These are phyloP conservation scores for Hymenopus coronatus DNA, from an alignment of 2,888 invertebrate species.

Conservation along the genomic window DNA sequence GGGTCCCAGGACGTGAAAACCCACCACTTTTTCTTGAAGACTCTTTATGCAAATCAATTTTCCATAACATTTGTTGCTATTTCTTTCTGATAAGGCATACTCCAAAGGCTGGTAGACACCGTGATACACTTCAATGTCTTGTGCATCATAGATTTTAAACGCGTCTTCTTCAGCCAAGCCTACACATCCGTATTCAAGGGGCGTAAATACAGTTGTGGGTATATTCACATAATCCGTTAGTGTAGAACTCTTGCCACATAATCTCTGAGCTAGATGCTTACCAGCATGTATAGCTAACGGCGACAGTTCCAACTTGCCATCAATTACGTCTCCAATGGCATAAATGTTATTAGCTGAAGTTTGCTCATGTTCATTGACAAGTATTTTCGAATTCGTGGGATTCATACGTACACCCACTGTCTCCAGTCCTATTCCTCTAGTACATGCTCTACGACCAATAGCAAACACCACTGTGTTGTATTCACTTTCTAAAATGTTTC, in stretches of 20 bases:
- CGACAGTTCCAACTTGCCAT: slow-evolving; percentile 56
- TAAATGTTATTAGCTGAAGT: slow-evolving; percentile 53
- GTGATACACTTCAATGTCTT: slow-evolving; percentile 57
- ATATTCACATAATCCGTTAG: slow-evolving; percentile 52
- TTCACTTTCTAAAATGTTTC: slow-evolving; percentile 42
- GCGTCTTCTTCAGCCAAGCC: slow-evolving; percentile 59
- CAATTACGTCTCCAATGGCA: slow-evolving; percentile 59
- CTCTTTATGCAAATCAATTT: slow-evolving; percentile 55
- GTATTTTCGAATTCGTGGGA: slow-evolving; percentile 43
- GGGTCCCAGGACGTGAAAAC: slow-evolving; percentile 56
- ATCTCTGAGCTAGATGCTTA: slow-evolving; percentile 48
- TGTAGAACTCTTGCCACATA: slow-evolving; percentile 36
- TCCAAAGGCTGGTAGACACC: slow-evolving; percentile 55
- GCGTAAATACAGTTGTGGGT: slow-evolving; percentile 62
- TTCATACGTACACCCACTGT: slow-evolving; percentile 47
- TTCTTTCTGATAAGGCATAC: slow-evolving; percentile 51
- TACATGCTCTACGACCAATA: slow-evolving; percentile 57
- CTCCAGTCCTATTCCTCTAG: slow-evolving; percentile 49
- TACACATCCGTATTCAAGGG: slow-evolving; percentile 58
- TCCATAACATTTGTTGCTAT: slow-evolving; percentile 53
- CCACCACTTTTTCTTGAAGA: slow-evolving; percentile 50
- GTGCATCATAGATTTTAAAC: slow-evolving; percentile 47
- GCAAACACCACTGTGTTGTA: slow-evolving; percentile 58
- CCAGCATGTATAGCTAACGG: slow-evolving; percentile 59
- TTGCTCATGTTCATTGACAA: slow-evolving; percentile 48